These are phyloP conservation scores for Penaeus monodon DNA, from an alignment of 2,888 invertebrate species.

Conservation along the genomic window DNA sequence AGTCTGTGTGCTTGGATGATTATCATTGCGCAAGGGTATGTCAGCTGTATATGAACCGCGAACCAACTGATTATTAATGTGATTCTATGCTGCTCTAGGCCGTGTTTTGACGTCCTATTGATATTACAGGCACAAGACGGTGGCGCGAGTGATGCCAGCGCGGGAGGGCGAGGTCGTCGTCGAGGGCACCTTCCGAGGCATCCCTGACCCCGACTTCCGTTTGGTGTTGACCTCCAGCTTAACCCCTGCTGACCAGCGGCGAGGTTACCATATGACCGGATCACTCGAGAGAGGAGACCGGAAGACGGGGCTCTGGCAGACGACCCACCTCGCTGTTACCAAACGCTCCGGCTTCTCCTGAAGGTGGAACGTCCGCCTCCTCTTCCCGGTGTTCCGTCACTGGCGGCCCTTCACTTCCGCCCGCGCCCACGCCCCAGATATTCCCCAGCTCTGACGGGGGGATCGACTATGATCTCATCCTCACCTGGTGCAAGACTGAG, in stretches of 20 bases:
- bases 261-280: constrained; percentile 56
- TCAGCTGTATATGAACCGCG: not conserved
- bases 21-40: not conserved
- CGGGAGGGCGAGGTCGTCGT: constrained; percentile 53
- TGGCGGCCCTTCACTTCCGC: too few species aligned
- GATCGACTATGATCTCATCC: too few species aligned
- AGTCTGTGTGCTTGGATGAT: too few species aligned
- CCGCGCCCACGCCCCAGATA: too few species aligned
- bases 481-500: too few species aligned
- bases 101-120: not conserved
- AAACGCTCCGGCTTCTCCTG: too few species aligned
- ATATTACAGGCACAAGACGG: constrained; percentile 50
- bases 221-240: constrained; percentile 49
- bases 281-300: constrained; percentile 50
- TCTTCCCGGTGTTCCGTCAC: too few species aligned
- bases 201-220: constrained; percentile 44
- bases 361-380: too few species aligned
- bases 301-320: constrained; percentile 49
- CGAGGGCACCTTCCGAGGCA: constrained; percentile 50
- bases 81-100: not conserved
- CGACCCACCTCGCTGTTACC: constrained; percentile 48
- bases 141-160: constrained; percentile 39
- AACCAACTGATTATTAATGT: not conserved
- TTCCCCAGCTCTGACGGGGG: too few species aligned
- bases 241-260: constrained; percentile 50